A percentile compares a stretch with the other conserved stretches of the same genome.
phyloP scores from a whole-genome alignment of 2,888 invertebrate genomes.

The Plutella xylostella region DNA sequence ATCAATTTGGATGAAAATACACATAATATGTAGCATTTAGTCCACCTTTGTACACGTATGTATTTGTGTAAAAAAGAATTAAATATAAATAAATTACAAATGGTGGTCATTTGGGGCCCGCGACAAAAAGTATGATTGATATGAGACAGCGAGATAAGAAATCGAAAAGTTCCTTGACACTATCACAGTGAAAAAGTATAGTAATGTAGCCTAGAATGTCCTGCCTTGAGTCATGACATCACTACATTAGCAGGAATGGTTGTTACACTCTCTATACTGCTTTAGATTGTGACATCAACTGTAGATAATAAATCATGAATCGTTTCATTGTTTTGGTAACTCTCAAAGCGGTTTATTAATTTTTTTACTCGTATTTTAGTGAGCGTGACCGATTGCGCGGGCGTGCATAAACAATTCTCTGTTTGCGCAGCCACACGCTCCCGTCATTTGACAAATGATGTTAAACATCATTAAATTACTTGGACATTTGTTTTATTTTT shows the following conservation, averaged over 20 bases:
- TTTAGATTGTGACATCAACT: constrained; percentile 28
- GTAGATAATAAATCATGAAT: constrained; percentile 28
- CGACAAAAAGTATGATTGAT: too few species aligned
- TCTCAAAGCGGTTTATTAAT: constrained; percentile 15
- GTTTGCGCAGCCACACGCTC: constrained; percentile 38
- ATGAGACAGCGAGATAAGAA: too few species aligned
- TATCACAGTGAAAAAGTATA: too few species aligned
- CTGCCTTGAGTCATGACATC: too few species aligned
- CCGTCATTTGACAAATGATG: constrained; percentile 40
- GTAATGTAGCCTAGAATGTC: too few species aligned
- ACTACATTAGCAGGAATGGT: constrained; percentile 34
- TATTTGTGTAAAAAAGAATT: too few species aligned
- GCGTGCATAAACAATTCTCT: constrained; percentile 27
- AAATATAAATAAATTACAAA: too few species aligned
- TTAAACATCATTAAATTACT: constrained; percentile 22
- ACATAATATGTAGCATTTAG: too few species aligned
- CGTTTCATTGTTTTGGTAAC: constrained; percentile 27
- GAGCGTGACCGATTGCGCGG: constrained; percentile 36
- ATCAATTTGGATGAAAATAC: too few species aligned
- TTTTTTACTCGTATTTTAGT: constrained; percentile 23
- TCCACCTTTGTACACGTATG: too few species aligned
- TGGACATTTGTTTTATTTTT: not conserved
- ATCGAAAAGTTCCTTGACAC: too few species aligned
- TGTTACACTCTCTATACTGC: constrained; percentile 36
- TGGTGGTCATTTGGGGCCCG: too few species aligned